These are phyloP conservation scores for Tiaroga cobitis DNA, from an alignment of 2,797 vertebrate species.

Conservation along the genomic window DNA sequence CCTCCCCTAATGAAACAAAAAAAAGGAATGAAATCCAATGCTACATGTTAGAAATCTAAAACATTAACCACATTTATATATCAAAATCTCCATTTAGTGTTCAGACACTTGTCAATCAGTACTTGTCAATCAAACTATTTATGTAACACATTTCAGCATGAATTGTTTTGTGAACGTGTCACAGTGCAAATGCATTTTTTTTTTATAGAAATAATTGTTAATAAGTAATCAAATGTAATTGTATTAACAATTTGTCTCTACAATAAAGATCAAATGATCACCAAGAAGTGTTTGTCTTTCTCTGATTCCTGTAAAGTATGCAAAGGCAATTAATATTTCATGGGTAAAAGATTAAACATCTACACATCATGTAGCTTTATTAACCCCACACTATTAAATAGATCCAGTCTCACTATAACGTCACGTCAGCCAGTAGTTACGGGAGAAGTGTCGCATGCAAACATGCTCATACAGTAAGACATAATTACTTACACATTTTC, in stretches of 20 bases:
- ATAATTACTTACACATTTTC: not conserved
- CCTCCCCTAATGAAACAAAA: no score
- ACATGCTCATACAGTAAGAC: not conserved
- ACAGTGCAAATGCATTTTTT: not conserved
- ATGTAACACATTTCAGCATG: not conserved
- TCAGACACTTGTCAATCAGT: not conserved
- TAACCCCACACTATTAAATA: not conserved
- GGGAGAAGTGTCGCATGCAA: not conserved
- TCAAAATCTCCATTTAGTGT: not conserved
- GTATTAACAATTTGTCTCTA: not conserved
- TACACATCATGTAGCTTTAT: not conserved
- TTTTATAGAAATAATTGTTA: no score
- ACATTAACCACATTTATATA: not conserved
- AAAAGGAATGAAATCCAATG: not conserved
- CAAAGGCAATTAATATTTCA: constrained; percentile 15
- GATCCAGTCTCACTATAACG: not conserved
- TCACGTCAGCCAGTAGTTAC: not conserved
- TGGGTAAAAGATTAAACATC: constrained; percentile 28
- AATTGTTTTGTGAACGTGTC: not conserved
- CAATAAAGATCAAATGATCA: not conserved
- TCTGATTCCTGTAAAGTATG: not conserved
- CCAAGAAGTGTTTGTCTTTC: not conserved
- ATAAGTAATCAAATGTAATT: not conserved
- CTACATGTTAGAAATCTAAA: not conserved
- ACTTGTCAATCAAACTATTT: not conserved